Percentiles rank a stretch among this genome's conserved stretches.
These are phyloP conservation scores for Neotoma lepida DNA, from an alignment of 2,113 vertebrate genomes.

Conservation along the genomic window DNA sequence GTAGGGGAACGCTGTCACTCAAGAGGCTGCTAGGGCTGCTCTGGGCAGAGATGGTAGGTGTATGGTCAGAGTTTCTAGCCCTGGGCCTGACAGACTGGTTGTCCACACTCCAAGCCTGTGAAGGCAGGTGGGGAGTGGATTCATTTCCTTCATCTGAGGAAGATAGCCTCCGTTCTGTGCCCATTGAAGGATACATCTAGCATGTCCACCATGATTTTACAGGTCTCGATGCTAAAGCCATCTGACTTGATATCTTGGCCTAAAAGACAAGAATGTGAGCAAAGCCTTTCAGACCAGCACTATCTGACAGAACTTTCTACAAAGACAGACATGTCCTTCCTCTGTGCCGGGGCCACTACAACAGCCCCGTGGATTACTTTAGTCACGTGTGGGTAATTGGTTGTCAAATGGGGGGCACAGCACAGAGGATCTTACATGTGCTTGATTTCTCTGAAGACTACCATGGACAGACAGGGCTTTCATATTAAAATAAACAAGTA, in stretches of 20 bases:
- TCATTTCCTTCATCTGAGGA: not conserved
- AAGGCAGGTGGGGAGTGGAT: no score
- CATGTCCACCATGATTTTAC: slow-evolving; percentile 92
- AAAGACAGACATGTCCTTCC: fast-evolving
- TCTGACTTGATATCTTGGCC: slow-evolving; percentile 93
- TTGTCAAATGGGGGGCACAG: fast-evolving
- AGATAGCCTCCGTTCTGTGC: not conserved
- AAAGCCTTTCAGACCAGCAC: not conserved
- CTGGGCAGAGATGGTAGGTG: fast-evolving
- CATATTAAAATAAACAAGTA: not conserved
- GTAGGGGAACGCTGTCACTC: not conserved
- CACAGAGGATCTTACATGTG: fast-evolving
- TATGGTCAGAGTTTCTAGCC: not conserved
- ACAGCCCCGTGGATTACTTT: not conserved
- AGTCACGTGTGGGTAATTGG: not conserved
- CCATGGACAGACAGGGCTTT: not conserved
- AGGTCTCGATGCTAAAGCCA: slow-evolving; percentile 94
- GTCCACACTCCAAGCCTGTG: not conserved
- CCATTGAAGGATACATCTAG: slow-evolving; percentile 93
- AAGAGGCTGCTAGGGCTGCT: not conserved
- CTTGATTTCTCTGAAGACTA: not conserved
- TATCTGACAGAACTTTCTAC: not conserved
- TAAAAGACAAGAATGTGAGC: slow-evolving; percentile 74
- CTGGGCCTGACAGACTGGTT: no score
- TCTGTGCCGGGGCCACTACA: fast-evolving